Evolutionary conservation across 2,888 invertebrate genomes (phyloP).

Genomic region (Disparrhopalites patrizii): DNA sequence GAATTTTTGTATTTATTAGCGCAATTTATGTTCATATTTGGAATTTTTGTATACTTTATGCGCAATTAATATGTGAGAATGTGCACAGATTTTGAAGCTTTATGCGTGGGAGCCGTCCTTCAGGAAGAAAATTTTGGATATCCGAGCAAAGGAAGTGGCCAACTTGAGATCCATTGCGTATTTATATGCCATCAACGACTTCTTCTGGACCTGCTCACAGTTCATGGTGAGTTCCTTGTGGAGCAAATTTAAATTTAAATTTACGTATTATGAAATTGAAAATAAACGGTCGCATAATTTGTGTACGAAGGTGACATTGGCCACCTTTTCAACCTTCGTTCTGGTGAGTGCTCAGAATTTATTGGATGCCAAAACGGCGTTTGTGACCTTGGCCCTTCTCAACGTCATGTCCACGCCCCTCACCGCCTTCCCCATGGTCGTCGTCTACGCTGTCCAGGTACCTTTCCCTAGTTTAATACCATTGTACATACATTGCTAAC

Average conservation of each 20-base stretch:
- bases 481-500: too few relatives aligned
- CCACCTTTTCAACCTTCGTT: constrained; percentile 84
- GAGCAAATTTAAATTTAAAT: too few relatives aligned
- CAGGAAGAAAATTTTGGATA: constrained; percentile 62
- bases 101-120: constrained; percentile 48
- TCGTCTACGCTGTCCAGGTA: constrained; percentile 86
- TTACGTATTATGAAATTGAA: too few relatives aligned
- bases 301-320: constrained; percentile 50
- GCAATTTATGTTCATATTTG: too few relatives aligned
- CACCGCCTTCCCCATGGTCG: constrained; percentile 74
- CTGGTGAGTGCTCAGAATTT: constrained; percentile 73
- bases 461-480: not conserved
- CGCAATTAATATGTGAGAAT: too few relatives aligned
- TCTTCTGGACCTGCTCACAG: constrained; percentile 51
- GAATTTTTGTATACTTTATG: too few relatives aligned
- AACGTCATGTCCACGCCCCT: constrained; percentile 94
- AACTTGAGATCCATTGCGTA: constrained; percentile 84
- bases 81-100: constrained; percentile 45
- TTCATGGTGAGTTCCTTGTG: not conserved
- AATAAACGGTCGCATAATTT: too few relatives aligned
- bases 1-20: too few relatives aligned
- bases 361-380: constrained; percentile 84
- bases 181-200: constrained; percentile 59
- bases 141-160: constrained; percentile 81
- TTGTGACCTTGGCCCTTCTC: constrained; percentile 94